phyloP scores from a whole-genome alignment of 2,797 vertebrate species.

The Chiloscyllium punctatum region DNA sequence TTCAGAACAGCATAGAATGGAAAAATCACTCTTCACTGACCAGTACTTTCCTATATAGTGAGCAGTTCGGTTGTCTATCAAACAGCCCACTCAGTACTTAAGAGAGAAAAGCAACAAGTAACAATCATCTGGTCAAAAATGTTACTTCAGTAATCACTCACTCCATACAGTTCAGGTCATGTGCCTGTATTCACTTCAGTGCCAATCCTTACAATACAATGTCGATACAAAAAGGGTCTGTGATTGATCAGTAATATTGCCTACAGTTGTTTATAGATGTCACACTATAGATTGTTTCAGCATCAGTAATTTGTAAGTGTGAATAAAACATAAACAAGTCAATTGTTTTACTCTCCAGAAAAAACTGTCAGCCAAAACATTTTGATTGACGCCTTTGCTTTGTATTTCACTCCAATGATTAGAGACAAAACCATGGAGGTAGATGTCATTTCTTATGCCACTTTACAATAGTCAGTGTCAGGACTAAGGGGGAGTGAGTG shows the following conservation, averaged over 20 bases:
- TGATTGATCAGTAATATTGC: background rate
- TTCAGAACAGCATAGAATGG: background rate
- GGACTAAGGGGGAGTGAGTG: background rate
- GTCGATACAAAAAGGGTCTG: background rate
- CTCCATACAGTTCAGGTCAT: background rate
- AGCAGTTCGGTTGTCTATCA: background rate
- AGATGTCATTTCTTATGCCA: background rate
- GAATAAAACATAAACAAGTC: background rate
- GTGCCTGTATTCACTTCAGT: background rate
- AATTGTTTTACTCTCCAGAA: background rate
- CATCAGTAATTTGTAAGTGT: background rate
- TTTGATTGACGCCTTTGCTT: background rate
- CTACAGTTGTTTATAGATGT: background rate
- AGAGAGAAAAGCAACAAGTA: background rate
- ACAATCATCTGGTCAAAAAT: background rate
- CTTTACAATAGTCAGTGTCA: background rate
- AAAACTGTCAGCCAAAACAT: too few relatives aligned
- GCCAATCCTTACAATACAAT: background rate
- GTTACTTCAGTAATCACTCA: background rate
- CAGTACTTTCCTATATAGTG: background rate
- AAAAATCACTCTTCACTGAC: background rate
- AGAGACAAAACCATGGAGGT: background rate
- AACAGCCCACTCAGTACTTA: background rate
- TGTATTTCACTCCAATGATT: constrained; percentile 21
- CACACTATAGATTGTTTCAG: background rate